A percentile compares a stretch with the other conserved stretches of the same genome.
Evolutionary conservation across 2,113 vertebrate genomes (phyloP).

Genomic region (Perca schrenkii): DNA sequence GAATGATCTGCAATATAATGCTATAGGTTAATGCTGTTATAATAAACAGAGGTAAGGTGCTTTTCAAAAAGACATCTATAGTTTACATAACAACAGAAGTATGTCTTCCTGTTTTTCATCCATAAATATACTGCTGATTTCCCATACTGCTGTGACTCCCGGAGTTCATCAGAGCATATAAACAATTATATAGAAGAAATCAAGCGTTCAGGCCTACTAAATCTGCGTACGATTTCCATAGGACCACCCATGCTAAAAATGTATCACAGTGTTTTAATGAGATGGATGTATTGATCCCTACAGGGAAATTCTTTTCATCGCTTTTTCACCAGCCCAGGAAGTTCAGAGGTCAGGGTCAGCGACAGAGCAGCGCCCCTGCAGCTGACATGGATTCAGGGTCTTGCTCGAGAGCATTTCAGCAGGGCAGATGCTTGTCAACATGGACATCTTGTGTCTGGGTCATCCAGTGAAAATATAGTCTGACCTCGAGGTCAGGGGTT

Average conservation of each 20-base stretch:
- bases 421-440: slow-evolving; percentile 49
- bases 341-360: slow-evolving; percentile 64
- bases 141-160: neutral
- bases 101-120: slow-evolving; percentile 1
- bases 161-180: neutral
- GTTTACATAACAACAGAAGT: neutral
- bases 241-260: slow-evolving; percentile 46
- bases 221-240: neutral
- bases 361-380: slow-evolving; percentile 45
- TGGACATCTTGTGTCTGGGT: slow-evolving; percentile 25
- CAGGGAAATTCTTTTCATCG: slow-evolving; percentile 37
- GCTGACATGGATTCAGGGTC: slow-evolving; percentile 48
- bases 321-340: slow-evolving; percentile 53
- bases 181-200: neutral
- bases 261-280: slow-evolving; percentile 53
- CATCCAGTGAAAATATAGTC: slow-evolving; percentile 37
- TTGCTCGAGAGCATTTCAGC: slow-evolving; percentile 29
- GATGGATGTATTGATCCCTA: slow-evolving; percentile 61
- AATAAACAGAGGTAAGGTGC: no score
- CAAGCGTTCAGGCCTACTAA: neutral
- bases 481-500: slow-evolving; percentile 35
- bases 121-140: neutral
- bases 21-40: no score
- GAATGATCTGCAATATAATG: no score
- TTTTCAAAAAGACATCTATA: no score